Evolutionary conservation across 2,113 vertebrate species (phyloP).

Genomic region (Morone chrysops): DNA sequence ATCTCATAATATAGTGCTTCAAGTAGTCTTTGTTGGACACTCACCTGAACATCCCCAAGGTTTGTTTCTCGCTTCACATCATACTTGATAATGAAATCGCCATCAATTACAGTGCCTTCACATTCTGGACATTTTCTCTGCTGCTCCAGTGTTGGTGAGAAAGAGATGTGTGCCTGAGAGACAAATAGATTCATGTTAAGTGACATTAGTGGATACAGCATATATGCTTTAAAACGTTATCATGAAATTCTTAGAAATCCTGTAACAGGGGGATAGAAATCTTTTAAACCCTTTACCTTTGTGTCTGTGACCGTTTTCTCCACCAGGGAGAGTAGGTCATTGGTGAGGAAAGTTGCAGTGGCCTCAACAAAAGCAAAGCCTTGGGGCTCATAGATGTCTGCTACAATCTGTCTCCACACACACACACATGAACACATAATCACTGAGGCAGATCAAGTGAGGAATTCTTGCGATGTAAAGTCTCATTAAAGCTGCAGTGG

Average conservation of each 20-base stretch:
- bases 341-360: conserved; percentile 86
- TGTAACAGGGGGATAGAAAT: background rate
- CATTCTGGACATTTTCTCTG: conserved; percentile 87
- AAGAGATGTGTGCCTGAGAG: conserved; percentile 78
- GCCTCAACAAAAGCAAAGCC: conserved; percentile 88
- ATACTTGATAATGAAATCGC: conserved; percentile 89
- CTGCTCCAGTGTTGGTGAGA: conserved; percentile 84
- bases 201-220: background rate
- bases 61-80: conserved; percentile 85
- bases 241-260: background rate
- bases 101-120: conserved; percentile 84
- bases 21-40: background rate
- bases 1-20: background rate
- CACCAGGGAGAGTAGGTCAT: conserved; percentile 86
- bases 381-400: conserved; percentile 91
- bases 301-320: conserved; percentile 87
- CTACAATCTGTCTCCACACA: conserved; percentile 85
- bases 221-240: background rate
- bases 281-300: conserved; percentile 78
- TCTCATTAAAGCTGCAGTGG: background rate
- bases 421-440: conserved; percentile 5
- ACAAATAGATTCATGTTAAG: rapidly evolving
- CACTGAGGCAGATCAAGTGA: background rate
- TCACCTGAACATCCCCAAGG: conserved; percentile 88
- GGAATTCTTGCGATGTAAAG: background rate